Evolutionary conservation across 2,113 vertebrate species (phyloP), one percentile per base, ranked within the genome.

Genomic region (Lepus timidus): DNA sequence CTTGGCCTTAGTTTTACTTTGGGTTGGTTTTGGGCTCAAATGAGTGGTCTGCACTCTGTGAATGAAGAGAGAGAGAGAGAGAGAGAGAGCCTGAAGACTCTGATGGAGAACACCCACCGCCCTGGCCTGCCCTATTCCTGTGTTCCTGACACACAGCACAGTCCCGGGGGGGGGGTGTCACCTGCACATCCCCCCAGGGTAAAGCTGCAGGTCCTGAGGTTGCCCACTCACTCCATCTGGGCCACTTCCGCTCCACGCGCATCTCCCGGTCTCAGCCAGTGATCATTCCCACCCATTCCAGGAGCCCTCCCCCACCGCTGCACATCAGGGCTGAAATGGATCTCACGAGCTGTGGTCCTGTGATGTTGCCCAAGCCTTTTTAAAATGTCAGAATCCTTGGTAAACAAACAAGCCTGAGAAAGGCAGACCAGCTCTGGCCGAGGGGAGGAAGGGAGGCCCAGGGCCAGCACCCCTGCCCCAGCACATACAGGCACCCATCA

Each of bases 321-420:
- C 31, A 14, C 33, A 73, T 82, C 23, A 61, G 62, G 65, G 51
- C 62, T 96, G 83, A 86, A 62, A 74, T 13, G 55, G 67, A 91
- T 78, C 64, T 90, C 64, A 64, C 10, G 51, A 27, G 55, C 79
- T 89, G 84, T 84, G 83, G 61, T 27, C 36, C n/a, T 81, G 76
- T 39, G 44, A 82, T 33, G 76, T 82, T 91, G 44, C 44, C 55
- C 62, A 64, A 75, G 70, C 70, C 58, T 91, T 88, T 64, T 79
- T 0, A 51, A 67, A 67, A 44, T 52, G 33, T 95, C 86, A 95
- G 67, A 68, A 73, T 84, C 84, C 39, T 93, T 81, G 52, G 31
- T 68, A 74, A 93, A 64, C n/a, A 76, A 85, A 83, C 36, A 90
- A 82, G 79, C 27, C 79, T 10, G 16, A 94, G 86, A 81, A 85